A percentile compares a stretch with the other conserved stretches of the same genome.
These are phyloP conservation scores for Dryobotodes eremita DNA, from an alignment of 2,888 invertebrate species.

Conservation along the genomic window DNA sequence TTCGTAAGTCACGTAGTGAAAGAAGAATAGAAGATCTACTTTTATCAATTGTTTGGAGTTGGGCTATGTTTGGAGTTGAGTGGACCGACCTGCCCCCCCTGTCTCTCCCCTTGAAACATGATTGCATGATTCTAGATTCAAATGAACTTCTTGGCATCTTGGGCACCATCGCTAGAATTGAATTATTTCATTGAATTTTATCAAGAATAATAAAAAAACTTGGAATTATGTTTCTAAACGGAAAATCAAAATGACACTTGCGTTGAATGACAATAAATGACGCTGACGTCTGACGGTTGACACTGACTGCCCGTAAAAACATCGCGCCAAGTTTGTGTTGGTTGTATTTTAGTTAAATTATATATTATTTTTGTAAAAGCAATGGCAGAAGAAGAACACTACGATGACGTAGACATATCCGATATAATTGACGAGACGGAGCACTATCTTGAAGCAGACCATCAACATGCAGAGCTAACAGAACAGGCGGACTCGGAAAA, in stretches of 20 bases:
- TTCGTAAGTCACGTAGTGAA: not conserved
- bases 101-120: not conserved
- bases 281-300: not conserved
- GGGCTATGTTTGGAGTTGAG: not conserved
- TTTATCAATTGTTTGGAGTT: too few relatives aligned
- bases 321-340: slow-evolving; percentile 29
- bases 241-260: slow-evolving; percentile 2
- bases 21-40: not conserved
- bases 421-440: slow-evolving; percentile 84
- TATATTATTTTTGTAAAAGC: slow-evolving; percentile 19
- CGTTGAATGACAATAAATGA: not conserved
- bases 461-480: slow-evolving; percentile 70
- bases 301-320: slow-evolving; percentile 14
- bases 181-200: not conserved
- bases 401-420: slow-evolving; percentile 82
- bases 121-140: not conserved
- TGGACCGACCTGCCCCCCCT: not conserved
- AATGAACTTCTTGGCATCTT: too few relatives aligned
- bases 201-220: not conserved
- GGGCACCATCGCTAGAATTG: too few relatives aligned
- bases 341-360: not conserved
- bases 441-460: slow-evolving; percentile 75
- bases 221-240: slow-evolving; percentile 3
- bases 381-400: slow-evolving; percentile 84
- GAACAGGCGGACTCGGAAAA: slow-evolving; percentile 70